Percentiles rank a stretch among this genome's conserved stretches.
These are phyloP conservation scores for Rhagium mordax DNA, from an alignment of 2,888 invertebrate species.

Conservation along the genomic window DNA sequence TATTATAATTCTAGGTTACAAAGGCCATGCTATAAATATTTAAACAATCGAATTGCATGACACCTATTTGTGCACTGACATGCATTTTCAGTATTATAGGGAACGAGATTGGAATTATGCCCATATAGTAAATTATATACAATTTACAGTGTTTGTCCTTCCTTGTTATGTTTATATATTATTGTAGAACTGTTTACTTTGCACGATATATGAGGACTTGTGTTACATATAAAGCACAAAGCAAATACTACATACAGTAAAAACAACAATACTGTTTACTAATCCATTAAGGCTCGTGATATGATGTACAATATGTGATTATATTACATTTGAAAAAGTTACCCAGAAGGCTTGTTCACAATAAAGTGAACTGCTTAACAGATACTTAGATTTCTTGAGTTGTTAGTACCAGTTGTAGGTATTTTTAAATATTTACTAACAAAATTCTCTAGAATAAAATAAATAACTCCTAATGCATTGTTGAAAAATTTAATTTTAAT, in stretches of 20 bases:
- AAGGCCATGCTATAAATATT: background rate
- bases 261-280: background rate
- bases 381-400: too few species aligned
- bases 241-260: background rate
- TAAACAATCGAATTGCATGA: background rate
- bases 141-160: background rate
- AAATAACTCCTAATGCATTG: too few species aligned
- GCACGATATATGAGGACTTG: background rate
- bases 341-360: too few species aligned
- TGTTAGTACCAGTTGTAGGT: too few species aligned
- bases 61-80: background rate
- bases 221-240: background rate
- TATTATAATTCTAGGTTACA: background rate
- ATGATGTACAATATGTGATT: too few species aligned
- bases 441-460: too few species aligned
- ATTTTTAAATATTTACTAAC: too few species aligned
- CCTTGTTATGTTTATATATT: too few species aligned
- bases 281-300: too few species aligned
- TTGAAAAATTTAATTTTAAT: too few species aligned
- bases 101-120: background rate
- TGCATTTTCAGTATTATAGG: background rate
- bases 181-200: background rate
- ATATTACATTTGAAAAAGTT: too few species aligned
- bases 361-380: too few species aligned
- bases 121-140: background rate